Evolutionary conservation across 2,797 vertebrate genomes (phyloP), one percentile per base, ranked within the genome.

Genomic region (Chelonia mydas): DNA sequence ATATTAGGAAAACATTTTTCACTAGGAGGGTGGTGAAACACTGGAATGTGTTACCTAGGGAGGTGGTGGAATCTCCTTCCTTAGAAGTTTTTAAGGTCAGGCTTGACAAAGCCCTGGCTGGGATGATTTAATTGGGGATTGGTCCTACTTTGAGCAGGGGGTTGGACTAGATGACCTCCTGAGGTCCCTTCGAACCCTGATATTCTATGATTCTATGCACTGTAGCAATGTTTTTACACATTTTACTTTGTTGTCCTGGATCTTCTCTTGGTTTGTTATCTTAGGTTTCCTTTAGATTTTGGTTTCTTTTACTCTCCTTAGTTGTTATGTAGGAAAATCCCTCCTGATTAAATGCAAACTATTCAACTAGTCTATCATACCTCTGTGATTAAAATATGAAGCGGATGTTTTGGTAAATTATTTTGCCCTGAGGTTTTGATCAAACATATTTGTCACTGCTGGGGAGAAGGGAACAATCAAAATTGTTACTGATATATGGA

Each of bases 301-400:
- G 54, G 4, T 80, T 92, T 15, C 59, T 91, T 93, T n/a, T 90
- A 85, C 91, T 72, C 74, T 90, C 6, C 49, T 89, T 92, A 33
- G 2, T 87, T 5, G 55, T 65, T 89, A 65, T 80, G 11, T 77
- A 92, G 4, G 5, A 54, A 65, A 68, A 68, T 68, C 61, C 7
- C 8, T 68, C 33, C 33, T n/a, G 8, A 68, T 68, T 68, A 68
- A 37, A 37, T 68, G 33, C 61, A 68, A 5, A 68, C 33, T n/a
- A 68, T 68, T n/a, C 7, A 68, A 94, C 91, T 85, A 65, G 2
- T 12, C 61, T 84, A 4, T 54, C 25, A 28, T 54, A 28, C 6
- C 83, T 90, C 9, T 88, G 59, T 51, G 61, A 68, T 76, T 55
- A 92, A 51, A 11, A 77, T 31, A 81, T 2, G 4, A 84, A 84